A percentile compares a stretch with the other conserved stretches of the same genome.
Conservation (phyloP, 2,113 vertebrate species). For the Gambusia holbrooki region DNA sequence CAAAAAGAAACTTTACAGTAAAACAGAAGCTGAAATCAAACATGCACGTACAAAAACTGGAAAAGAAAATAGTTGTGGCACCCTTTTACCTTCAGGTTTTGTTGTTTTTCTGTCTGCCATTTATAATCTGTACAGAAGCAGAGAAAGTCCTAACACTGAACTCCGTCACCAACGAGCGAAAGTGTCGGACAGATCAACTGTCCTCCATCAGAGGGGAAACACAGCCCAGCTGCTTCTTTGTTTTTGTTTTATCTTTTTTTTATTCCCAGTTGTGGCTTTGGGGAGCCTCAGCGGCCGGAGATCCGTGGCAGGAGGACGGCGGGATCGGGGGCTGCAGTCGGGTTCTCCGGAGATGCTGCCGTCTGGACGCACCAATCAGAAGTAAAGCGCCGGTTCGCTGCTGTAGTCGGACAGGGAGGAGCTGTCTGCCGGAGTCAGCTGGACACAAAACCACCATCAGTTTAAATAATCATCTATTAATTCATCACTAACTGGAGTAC, state of each 20-base stretch:
- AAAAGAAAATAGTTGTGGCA: constrained; percentile 74
- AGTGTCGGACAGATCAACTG: constrained; percentile 57
- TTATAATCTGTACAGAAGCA: constrained; percentile 24
- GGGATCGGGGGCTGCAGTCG: constrained; percentile 44
- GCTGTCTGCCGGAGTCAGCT: constrained; percentile 93
- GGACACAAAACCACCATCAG: constrained; percentile 2
- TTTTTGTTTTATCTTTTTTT: neutral
- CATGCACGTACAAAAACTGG: constrained; percentile 72
- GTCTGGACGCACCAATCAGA: constrained; percentile 78
- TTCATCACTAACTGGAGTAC: too few relatives aligned
- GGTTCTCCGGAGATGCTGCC: constrained; percentile 37
- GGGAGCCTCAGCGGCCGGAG: neutral
- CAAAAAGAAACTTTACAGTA: constrained; percentile 62
- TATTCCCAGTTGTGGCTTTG: neutral
- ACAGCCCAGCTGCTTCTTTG: constrained; percentile 72
- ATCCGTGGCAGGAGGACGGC: too few relatives aligned
- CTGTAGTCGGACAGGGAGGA: constrained; percentile 90
- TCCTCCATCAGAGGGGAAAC: neutral
- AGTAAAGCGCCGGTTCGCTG: constrained; percentile 96
- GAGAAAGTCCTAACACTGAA: constrained; percentile 59
- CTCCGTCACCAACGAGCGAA: constrained; percentile 22
- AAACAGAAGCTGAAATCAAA: constrained; percentile 49
- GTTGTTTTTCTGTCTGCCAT: constrained; percentile 31
- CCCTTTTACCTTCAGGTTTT: constrained; percentile 59
- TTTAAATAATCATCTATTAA: too few relatives aligned